Base-by-base conservation (phyloP, 2,888 invertebrate genomes). In the Dascillus cervinus region DNA sequence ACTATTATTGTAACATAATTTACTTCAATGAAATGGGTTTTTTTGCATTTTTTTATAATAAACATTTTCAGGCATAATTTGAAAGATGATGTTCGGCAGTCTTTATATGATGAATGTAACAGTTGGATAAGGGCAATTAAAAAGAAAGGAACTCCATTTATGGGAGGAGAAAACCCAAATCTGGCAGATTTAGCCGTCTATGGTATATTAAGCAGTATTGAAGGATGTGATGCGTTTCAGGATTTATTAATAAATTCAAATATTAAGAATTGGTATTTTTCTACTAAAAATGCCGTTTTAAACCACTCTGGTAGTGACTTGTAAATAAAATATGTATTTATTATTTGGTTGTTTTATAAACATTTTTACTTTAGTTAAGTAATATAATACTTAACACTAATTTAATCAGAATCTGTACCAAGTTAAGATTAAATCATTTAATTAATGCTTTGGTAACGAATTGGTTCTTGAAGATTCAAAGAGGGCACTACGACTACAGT, bases 111-210 rank as follows among this genome's bases (percentile, higher is more conserved):
- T 34, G 88, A 90, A 25, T 82, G 89, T 29, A 77, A 85, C 51
- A 68, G 72, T 22, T 97, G 94, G 89, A 70, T 79, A 31, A 68
- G 63, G 23, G 82, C 77, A 13, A 61, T 96, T 1, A 73, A 78
- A 19, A 70, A 71, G 22, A 79, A 77, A 44, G 81, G 82, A 2
- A 72, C 75, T 0, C 69, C 68, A 11, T 98, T 91, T 60, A 76
- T 89, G 66, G 97, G 97, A 4, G 97, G 96, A 1, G 62, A 74
- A 9, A 62, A 74, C 41, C 97, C 97, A 0, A 87, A 95, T 61
- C 69, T 98, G 4, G 88, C 95, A 0, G 97, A 98, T 69, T 68
- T 98, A 27, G 77, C 91, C 0, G 85, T 95, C 1, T 96, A 80
- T 57, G 96, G 96, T 1, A 78, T 91, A 2, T 69, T 96, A 3